Evolutionary conservation across 2,888 invertebrate species (phyloP).

Genomic region (Mythimna lalbum): DNA sequence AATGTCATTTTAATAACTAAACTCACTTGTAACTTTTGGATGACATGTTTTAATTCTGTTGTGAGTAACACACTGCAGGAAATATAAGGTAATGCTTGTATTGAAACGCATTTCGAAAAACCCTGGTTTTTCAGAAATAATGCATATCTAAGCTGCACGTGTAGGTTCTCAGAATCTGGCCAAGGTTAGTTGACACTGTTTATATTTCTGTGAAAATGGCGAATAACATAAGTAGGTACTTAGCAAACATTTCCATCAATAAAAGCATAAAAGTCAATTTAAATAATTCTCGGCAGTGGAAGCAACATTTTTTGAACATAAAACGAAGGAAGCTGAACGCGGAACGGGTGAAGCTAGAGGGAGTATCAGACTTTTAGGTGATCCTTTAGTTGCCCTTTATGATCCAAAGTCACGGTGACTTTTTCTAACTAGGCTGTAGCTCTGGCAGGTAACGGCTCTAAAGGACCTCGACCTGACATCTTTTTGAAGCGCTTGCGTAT

Average conservation of each 20-base stretch:
- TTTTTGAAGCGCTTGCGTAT: no score
- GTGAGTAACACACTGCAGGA: not conserved
- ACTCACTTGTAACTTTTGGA: slow-evolving; percentile 25
- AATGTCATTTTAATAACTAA: slow-evolving; percentile 52
- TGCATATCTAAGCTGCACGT: slow-evolving; percentile 40
- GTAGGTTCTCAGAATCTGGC: slow-evolving; percentile 28
- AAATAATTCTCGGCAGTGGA: not conserved
- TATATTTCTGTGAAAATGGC: slow-evolving; percentile 10
- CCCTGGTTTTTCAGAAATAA: slow-evolving; percentile 16
- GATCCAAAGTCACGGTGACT: no score
- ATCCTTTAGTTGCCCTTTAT: no score
- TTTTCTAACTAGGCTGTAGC: no score
- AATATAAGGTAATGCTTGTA: not conserved
- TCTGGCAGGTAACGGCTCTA: no score
- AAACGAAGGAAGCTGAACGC: no score
- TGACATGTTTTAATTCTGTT: slow-evolving; percentile 3
- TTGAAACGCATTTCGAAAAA: slow-evolving; percentile 17
- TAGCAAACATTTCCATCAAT: no score
- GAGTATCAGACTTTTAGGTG: no score
- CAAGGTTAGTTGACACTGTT: slow-evolving; percentile 29
- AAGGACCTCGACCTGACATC: no score
- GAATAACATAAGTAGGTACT: not conserved
- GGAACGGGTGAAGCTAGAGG: no score
- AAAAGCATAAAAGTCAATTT: not conserved
- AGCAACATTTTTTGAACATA: not conserved